phyloP scores from a whole-genome alignment of 2,113 vertebrate genomes.

The Paratilapia polleni region DNA sequence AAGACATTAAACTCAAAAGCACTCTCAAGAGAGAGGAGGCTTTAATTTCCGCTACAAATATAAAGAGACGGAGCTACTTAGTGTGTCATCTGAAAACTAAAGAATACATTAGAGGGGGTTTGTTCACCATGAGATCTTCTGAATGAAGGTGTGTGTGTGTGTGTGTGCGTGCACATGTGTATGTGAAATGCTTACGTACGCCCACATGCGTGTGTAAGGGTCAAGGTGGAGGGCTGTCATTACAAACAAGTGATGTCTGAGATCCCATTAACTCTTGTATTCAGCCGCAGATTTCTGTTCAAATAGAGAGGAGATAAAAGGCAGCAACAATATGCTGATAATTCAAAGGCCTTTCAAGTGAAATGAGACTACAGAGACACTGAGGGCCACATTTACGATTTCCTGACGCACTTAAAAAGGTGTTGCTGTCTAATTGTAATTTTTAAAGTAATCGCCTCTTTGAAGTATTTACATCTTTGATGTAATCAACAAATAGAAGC shows the following conservation, averaged over 20 bases:
- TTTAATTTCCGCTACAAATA: slow-evolving; percentile 81
- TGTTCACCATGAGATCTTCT: slow-evolving; percentile 57
- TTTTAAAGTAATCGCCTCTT: slow-evolving; percentile 72
- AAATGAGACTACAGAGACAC: slow-evolving; percentile 72
- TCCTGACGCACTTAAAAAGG: slow-evolving; percentile 72
- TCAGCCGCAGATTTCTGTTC: slow-evolving; percentile 74
- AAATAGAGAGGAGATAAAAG: slow-evolving; percentile 81
- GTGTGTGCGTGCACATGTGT: not conserved
- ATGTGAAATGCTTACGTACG: slow-evolving; percentile 26
- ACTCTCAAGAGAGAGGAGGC: slow-evolving; percentile 55
- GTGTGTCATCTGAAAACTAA: slow-evolving; percentile 74
- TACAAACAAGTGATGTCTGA: slow-evolving; percentile 76
- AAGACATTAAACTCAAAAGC: slow-evolving; percentile 81
- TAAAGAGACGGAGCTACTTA: slow-evolving; percentile 67
- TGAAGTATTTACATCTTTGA: slow-evolving; percentile 81
- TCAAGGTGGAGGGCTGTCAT: slow-evolving; percentile 65
- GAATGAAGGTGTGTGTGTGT: slow-evolving; percentile 31
- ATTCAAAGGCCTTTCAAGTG: slow-evolving; percentile 78
- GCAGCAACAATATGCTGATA: slow-evolving; percentile 73
- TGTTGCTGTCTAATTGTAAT: slow-evolving; percentile 75
- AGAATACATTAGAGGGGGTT: slow-evolving; percentile 80
- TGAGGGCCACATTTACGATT: slow-evolving; percentile 44
- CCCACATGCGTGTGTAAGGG: slow-evolving; percentile 36
- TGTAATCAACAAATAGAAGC: slow-evolving; percentile 66
- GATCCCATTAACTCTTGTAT: slow-evolving; percentile 79